Evolutionary conservation across 2,888 invertebrate genomes (phyloP).

Genomic region (Pocota personata): DNA sequence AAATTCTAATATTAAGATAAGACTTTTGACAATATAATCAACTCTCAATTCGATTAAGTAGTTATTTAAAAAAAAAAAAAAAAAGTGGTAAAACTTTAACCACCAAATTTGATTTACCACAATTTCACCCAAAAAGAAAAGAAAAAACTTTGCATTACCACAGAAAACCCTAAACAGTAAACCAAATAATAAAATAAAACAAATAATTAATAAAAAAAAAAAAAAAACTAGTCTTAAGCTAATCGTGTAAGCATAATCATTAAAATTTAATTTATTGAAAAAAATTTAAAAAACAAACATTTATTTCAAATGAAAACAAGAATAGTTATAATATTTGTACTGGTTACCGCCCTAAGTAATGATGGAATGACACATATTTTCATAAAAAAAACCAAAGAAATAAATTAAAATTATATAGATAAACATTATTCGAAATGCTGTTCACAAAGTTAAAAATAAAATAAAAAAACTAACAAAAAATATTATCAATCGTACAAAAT

Average conservation of each 20-base stretch:
- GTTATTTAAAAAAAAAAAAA: conserved; percentile 30
- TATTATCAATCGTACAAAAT: conserved; percentile 71
- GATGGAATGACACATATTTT: conserved; percentile 71
- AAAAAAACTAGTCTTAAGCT: conserved; percentile 54
- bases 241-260: conserved; percentile 68
- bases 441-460: conserved; percentile 50
- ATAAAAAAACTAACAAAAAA: conserved; percentile 7
- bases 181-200: neutral
- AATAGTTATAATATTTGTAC: conserved; percentile 71
- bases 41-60: conserved; percentile 70
- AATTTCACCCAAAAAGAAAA: neutral
- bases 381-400: conserved; percentile 57
- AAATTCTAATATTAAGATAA: conserved; percentile 68
- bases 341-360: conserved; percentile 67
- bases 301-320: conserved; percentile 49
- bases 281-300: conserved; percentile 29
- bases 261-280: conserved; percentile 50
- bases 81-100: conserved; percentile 21
- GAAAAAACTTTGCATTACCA: conserved; percentile 39
- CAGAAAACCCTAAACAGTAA: neutral
- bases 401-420: conserved; percentile 57
- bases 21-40: conserved; percentile 74
- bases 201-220: conserved; percentile 19
- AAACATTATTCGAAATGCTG: conserved; percentile 63
- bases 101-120: conserved; percentile 37